phyloP scores from a whole-genome alignment of 2,797 vertebrate species.

The Megalops cyprinoides region DNA sequence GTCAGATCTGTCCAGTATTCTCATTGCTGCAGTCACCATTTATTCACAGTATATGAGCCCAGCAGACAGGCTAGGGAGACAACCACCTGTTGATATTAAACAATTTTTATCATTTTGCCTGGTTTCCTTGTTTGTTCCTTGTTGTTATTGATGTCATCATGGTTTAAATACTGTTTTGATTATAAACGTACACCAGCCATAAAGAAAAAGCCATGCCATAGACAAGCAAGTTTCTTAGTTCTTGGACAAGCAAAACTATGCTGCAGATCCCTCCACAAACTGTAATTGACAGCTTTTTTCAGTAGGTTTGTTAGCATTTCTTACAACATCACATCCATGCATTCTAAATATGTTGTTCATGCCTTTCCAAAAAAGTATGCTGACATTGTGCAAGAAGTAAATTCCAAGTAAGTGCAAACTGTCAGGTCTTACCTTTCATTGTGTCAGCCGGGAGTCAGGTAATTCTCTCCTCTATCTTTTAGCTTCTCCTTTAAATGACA shows the following conservation, averaged over 20 bases:
- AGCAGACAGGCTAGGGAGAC: constrained; percentile 27
- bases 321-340: background rate
- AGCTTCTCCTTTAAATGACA: constrained; percentile 1
- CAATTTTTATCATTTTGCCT: background rate
- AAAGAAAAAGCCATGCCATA: background rate
- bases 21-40: constrained; percentile 31
- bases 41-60: constrained; percentile 13
- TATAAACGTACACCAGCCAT: background rate
- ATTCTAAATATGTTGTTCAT: constrained; percentile 2
- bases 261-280: constrained; percentile 17
- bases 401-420: constrained; percentile 36
- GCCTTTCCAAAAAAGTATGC: constrained; percentile 25
- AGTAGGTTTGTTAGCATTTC: background rate
- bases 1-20: constrained; percentile 51
- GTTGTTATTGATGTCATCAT: background rate
- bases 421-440: constrained; percentile 77
- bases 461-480: constrained; percentile 41
- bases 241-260: constrained; percentile 19
- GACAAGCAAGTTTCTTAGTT: background rate
- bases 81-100: constrained; percentile 71
- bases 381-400: constrained; percentile 30
- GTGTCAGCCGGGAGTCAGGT: constrained; percentile 48
- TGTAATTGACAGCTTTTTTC: constrained; percentile 3
- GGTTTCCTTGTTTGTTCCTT: background rate
- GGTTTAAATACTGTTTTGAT: background rate